Conservation (phyloP, 53 echinoderm and acorn worm species). For the Zoroaster sp. region DNA sequence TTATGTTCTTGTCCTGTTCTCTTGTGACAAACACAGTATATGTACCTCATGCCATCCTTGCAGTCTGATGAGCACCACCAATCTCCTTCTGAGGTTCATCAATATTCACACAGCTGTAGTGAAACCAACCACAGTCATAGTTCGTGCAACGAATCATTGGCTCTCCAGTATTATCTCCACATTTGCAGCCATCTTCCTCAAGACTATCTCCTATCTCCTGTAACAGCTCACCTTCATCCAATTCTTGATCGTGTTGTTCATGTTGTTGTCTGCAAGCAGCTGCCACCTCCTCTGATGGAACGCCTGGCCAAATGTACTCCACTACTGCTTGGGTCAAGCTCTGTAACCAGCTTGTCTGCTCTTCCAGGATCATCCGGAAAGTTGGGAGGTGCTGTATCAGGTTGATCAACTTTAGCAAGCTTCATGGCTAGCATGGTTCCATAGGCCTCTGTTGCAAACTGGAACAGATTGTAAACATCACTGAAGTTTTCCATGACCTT, state of each 20-base stretch:
- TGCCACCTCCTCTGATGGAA: constrained; percentile 2
- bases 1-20: too few species aligned
- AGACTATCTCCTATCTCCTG: background rate
- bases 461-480: too few species aligned
- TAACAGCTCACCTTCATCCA: background rate
- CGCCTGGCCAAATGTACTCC: constrained; percentile 20
- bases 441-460: too few species aligned
- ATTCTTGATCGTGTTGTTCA: background rate
- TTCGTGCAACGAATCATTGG: background rate
- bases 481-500: too few species aligned
- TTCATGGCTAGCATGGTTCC: too few species aligned
- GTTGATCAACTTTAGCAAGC: background rate
- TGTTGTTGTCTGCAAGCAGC: background rate
- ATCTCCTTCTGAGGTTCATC: background rate
- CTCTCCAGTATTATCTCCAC: background rate
- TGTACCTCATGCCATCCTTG: background rate
- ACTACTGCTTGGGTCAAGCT: background rate
- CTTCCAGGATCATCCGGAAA: background rate
- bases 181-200: background rate
- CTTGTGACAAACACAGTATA: constrained; percentile 51
- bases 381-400: too few species aligned
- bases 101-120: background rate
- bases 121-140: background rate
- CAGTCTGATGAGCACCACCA: constrained; percentile 26
- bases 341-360: constrained; percentile 6